Evolutionary conservation across 2,888 invertebrate genomes (phyloP).

Genomic region (Aphrophora alni): DNA sequence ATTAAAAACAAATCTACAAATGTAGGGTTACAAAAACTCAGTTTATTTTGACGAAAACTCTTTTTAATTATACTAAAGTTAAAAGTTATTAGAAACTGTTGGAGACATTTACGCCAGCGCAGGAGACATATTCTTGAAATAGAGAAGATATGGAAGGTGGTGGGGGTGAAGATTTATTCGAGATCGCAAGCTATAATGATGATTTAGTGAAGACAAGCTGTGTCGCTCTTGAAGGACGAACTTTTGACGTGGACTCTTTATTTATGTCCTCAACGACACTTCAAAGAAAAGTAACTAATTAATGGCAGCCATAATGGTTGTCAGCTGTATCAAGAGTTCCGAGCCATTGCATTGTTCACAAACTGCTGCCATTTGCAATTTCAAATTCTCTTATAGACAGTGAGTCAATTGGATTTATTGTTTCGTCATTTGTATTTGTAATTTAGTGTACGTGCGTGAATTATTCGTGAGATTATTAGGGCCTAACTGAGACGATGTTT

Average conservation of each 20-base stretch:
- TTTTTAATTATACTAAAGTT: background rate
- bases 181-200: slow-evolving; percentile 43
- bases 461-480: no score
- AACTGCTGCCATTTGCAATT: background rate
- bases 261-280: slow-evolving; percentile 40
- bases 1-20: no score
- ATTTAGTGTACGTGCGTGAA: no score
- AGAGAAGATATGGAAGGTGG: slow-evolving; percentile 32
- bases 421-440: no score
- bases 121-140: slow-evolving; percentile 35
- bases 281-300: slow-evolving; percentile 39
- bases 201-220: slow-evolving; percentile 40
- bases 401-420: no score
- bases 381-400: background rate
- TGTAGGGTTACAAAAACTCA: background rate
- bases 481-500: no score
- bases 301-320: slow-evolving; percentile 21
- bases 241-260: slow-evolving; percentile 33
- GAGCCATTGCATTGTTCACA: background rate
- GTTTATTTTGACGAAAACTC: background rate
- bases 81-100: background rate
- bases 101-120: background rate
- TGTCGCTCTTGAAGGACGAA: slow-evolving; percentile 24
- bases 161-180: slow-evolving; percentile 32
- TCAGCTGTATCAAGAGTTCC: slow-evolving; percentile 18